Percentiles rank a stretch among this genome's conserved stretches.
Conservation (phyloP, 2,888 invertebrate species). For the Macropis europaea region DNA sequence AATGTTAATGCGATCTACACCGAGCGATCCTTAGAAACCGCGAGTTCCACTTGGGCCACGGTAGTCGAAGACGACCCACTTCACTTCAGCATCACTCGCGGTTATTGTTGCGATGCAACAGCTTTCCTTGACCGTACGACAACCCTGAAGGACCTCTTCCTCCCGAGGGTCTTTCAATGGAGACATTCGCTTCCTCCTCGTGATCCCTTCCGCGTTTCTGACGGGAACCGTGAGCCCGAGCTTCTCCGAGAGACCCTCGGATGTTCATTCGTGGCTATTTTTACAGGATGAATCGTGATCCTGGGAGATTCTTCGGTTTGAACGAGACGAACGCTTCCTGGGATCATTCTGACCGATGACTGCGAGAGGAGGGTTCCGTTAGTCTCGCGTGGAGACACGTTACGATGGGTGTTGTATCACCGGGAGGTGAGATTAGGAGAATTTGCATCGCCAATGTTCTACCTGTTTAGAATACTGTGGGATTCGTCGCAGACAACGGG, state of each 20-base stretch:
- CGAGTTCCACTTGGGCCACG: slow-evolving; percentile 39
- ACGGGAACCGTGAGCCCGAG: slow-evolving; percentile 1
- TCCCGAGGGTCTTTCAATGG: slow-evolving; percentile 34
- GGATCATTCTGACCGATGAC: too few relatives aligned
- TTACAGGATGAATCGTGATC: slow-evolving; percentile 14
- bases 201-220: slow-evolving; percentile 50
- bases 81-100: slow-evolving; percentile 62
- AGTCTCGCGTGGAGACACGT: too few relatives aligned
- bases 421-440: too few relatives aligned
- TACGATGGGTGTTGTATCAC: too few relatives aligned
- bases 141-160: slow-evolving; percentile 14
- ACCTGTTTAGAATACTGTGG: too few relatives aligned
- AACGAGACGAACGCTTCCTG: too few relatives aligned
- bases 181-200: slow-evolving; percentile 40
- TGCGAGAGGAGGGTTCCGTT: too few relatives aligned
- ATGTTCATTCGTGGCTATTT: slow-evolving; percentile 23
- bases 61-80: slow-evolving; percentile 48
- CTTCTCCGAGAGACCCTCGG: not conserved
- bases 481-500: too few relatives aligned
- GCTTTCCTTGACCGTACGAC: slow-evolving; percentile 35
- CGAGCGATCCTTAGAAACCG: slow-evolving; percentile 44
- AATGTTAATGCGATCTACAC: slow-evolving; percentile 77
- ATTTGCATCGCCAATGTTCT: too few relatives aligned
- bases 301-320: too few relatives aligned
- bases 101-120: slow-evolving; percentile 72